Percentiles rank a stretch among this genome's conserved stretches.
phyloP scores from a whole-genome alignment of 2,888 invertebrate species.

The Junonia oenone region DNA sequence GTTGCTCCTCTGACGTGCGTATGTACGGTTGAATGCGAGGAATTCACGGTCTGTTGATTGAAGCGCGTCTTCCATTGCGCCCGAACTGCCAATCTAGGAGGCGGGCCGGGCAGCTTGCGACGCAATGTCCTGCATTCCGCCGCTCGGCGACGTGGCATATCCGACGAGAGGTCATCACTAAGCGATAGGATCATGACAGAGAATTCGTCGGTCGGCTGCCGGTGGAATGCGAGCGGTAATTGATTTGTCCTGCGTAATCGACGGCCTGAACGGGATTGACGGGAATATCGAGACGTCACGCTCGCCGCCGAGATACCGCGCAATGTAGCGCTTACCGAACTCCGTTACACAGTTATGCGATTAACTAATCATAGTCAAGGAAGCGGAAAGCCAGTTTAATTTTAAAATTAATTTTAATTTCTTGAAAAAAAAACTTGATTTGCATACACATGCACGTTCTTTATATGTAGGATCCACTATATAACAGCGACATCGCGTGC shows the following conservation, averaged over 20 bases:
- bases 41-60: slow-evolving; percentile 67
- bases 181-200: slow-evolving; percentile 70
- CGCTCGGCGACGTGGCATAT: slow-evolving; percentile 45
- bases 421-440: too few species aligned
- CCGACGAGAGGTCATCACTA: slow-evolving; percentile 61
- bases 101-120: slow-evolving; percentile 42
- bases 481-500: not conserved
- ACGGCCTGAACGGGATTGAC: slow-evolving; percentile 62
- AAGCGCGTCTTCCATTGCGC: slow-evolving; percentile 63
- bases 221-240: slow-evolving; percentile 73
- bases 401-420: too few species aligned
- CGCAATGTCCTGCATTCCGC: slow-evolving; percentile 59
- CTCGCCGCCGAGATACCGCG: slow-evolving; percentile 29
- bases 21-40: slow-evolving; percentile 61
- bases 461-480: not conserved
- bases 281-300: slow-evolving; percentile 61
- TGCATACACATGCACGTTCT: not conserved
- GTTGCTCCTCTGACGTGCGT: slow-evolving; percentile 34
- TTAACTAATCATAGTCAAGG: not conserved
- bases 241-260: slow-evolving; percentile 77
- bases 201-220: slow-evolving; percentile 69
- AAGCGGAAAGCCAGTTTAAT: not conserved
- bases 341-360: slow-evolving; percentile 9
- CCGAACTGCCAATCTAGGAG: slow-evolving; percentile 54
- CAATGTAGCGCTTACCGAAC: slow-evolving; percentile 18